Conservation (phyloP, 1,140 invertebrate genomes). For the Drosophila hydei region DNA sequence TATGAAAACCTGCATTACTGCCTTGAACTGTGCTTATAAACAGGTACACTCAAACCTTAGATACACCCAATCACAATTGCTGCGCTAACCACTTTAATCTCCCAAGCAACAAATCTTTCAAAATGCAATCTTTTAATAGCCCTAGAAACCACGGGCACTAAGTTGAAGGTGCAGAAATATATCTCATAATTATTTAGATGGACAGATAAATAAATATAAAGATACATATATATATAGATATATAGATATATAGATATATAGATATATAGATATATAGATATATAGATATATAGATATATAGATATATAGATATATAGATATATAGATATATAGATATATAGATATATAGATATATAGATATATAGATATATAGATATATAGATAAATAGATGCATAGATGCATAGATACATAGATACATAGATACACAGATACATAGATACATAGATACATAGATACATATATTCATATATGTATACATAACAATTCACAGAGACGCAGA, state of each 20-base stretch:
- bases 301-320: background rate
- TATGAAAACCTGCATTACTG: background rate
- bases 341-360: background rate
- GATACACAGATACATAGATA: background rate
- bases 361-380: background rate
- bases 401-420: background rate
- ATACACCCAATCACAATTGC: conserved; percentile 1
- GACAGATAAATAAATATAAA: conserved; percentile 16
- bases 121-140: conserved; percentile 41
- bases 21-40: conserved; percentile 16
- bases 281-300: background rate
- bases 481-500: background rate
- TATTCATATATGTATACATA: background rate
- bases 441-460: background rate
- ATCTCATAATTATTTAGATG: too few species aligned
- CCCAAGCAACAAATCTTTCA: conserved; percentile 35
- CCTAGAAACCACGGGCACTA: conserved; percentile 31
- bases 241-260: background rate
- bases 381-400: background rate
- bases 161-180: conserved; percentile 20
- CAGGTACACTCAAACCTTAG: background rate
- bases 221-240: background rate
- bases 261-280: background rate
- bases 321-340: background rate
- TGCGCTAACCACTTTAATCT: conserved; percentile 9